Evolutionary conservation across 1,140 invertebrate genomes (phyloP), one percentile per base, ranked within the genome.

Genomic region (Aphidius ervi): DNA sequence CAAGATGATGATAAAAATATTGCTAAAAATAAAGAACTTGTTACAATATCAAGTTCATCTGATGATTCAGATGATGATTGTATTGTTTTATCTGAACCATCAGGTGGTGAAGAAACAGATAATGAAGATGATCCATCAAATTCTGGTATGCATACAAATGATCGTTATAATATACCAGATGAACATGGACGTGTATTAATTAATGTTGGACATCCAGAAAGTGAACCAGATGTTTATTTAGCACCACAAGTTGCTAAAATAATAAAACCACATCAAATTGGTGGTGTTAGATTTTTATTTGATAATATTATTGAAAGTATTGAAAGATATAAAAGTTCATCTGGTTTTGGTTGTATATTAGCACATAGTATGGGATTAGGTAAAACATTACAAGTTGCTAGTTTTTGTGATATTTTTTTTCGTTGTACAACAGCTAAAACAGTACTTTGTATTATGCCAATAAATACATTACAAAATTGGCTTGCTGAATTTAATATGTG

Each of bases 401-500:
- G 92, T 65, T 99, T 99, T 81, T 92, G 92, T 73, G 95, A 99
- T 79, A 90, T 98, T 64, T 98, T 99, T 80, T 83, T 99, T 66
- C 82, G 94, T 55, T 88, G 93, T 71, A 97, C 95, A 1, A 84
- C 84, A n/a, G 90, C 91, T 6, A 92, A 88, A 72, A 92, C 88
- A 42, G 93, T 98, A 5, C 78, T 99, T 7, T 94, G 95, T 70
- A 98, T 99, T 65, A 97, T 99, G 84, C 97, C 97, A 1, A 98
- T 99, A 58, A 99, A 99, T 81, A 99, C 97, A 3, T 81, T 99
- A 56, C 96, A 99, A 81, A 99, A 99, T 82, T 99, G 97, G 97
- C 78, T 95, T 62, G 88, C 91, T 4, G 97, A 99, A 76, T 99
- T 97, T 72, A 97, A 99, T 72, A 93, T 94, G 87, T 99, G 96